Conservation (phyloP, 1,140 invertebrate species). For the Leptinotarsa texana region DNA sequence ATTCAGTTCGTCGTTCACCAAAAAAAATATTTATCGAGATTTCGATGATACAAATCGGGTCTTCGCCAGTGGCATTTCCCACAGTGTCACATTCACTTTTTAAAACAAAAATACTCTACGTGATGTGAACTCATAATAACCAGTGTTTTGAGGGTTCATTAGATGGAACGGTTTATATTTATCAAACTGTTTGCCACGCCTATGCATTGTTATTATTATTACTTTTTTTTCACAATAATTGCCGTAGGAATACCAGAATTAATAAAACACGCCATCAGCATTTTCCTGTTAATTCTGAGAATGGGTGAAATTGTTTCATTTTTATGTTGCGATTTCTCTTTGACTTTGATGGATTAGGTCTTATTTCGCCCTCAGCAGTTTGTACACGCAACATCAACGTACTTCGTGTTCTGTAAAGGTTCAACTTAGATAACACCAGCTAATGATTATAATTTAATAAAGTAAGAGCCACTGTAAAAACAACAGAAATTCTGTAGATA, state of each 20-base stretch:
- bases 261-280: constrained; percentile 33
- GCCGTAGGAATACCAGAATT: constrained; percentile 31
- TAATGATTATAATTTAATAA: constrained; percentile 24
- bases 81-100: too few species aligned
- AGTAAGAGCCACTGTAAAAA: constrained; percentile 14
- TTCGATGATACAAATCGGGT: too few species aligned
- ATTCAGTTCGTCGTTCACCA: too few species aligned
- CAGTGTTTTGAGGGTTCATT: too few species aligned
- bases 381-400: constrained; percentile 43
- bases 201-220: background rate
- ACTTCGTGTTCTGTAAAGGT: constrained; percentile 10
- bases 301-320: constrained; percentile 47
- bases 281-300: constrained; percentile 43
- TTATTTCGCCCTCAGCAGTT: constrained; percentile 41
- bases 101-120: too few species aligned
- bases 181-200: constrained; percentile 8
- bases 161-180: background rate
- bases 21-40: too few species aligned
- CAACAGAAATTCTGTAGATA: background rate
- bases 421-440: constrained; percentile 16
- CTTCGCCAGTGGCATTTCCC: too few species aligned
- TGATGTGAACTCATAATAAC: too few species aligned
- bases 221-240: constrained; percentile 28
- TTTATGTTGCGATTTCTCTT: constrained; percentile 47
- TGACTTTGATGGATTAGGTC: constrained; percentile 50